Conservation (phyloP, 2,113 vertebrate species). For the Microtus oregoni region DNA sequence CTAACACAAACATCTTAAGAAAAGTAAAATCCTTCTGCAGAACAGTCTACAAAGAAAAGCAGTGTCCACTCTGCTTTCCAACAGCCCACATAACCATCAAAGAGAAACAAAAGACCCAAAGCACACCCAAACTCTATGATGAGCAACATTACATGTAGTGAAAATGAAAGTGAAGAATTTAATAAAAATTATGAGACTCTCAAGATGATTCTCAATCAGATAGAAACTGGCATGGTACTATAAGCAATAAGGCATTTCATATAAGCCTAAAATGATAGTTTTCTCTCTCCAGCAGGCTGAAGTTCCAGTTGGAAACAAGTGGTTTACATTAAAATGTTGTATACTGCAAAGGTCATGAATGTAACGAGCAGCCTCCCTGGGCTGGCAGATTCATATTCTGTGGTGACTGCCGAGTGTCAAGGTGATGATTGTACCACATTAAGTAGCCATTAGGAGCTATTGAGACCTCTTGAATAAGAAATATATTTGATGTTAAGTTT, state of each 20-base stretch:
- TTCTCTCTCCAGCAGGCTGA: neutral
- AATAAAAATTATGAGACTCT: neutral
- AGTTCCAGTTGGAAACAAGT: neutral
- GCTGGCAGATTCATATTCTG: neutral
- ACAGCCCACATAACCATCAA: neutral
- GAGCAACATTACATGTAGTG: neutral
- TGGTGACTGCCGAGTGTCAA: slow-evolving; percentile 13
- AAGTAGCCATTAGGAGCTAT: neutral
- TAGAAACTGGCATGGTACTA: neutral
- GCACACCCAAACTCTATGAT: neutral
- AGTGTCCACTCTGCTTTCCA: neutral
- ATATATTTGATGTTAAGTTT: slow-evolving; percentile 54
- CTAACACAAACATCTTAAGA: neutral
- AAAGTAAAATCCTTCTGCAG: neutral
- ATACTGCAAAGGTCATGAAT: neutral
- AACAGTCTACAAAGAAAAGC: neutral
- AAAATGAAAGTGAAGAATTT: neutral
- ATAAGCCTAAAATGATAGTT: neutral
- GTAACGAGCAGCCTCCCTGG: neutral
- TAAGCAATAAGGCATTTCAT: neutral
- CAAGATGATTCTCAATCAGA: neutral
- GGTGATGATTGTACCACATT: neutral
- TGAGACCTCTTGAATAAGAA: slow-evolving; percentile 16
- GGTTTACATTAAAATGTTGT: neutral
- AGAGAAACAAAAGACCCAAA: neutral